Base-by-base conservation (phyloP, 1,140 invertebrate species). In the Bemisia tabaci region DNA sequence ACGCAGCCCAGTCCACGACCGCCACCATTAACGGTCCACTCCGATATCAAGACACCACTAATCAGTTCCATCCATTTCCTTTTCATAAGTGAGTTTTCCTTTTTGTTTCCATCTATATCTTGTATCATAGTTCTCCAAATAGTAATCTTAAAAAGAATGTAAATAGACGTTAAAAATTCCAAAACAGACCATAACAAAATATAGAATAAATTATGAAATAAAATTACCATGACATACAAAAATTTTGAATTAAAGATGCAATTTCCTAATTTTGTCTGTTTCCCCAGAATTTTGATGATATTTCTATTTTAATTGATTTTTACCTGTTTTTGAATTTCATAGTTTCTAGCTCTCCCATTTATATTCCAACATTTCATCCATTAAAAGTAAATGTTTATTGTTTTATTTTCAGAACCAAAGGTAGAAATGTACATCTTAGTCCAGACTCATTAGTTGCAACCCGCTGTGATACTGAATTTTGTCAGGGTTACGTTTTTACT, bases 401-500 rank as follows among this genome's bases (percentile, higher is more conserved):
- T 62, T 71, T 64, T 68, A 62, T 67, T 64, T 77, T 73, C 79
- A 79, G 87, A 61, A 90, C 89, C 0, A 84, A 86, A 70, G 94
- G 94, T 0, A 81, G 87, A 61, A 94, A 96, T 77, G 86, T 95
- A 59, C 79, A 85, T n/a, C 84, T 95, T 67, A 87, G 86, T 60
- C 85, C 85, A 61, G 88, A 89, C 70, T 82, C 90, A 63, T 89
- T 86, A 27, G 83, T 94, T 0, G 94, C 94, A 0, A 85, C 87
- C 0, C 81, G 95, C 65, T 82, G 82, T 1, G 86, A 89, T 69
- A 87, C 89, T 0, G 93, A 96, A 75, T 97, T 94, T 77, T 92
- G 90, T 73, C 92, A 96, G 77, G 94, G 92, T 1, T 97, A 97
- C 77, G 91, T 96, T 0, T 97, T 98, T 75, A 93, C 92, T 1